These are phyloP conservation scores for Sycobia sp. DNA, from an alignment of 1,140 invertebrate genomes.

Conservation along the genomic window DNA sequence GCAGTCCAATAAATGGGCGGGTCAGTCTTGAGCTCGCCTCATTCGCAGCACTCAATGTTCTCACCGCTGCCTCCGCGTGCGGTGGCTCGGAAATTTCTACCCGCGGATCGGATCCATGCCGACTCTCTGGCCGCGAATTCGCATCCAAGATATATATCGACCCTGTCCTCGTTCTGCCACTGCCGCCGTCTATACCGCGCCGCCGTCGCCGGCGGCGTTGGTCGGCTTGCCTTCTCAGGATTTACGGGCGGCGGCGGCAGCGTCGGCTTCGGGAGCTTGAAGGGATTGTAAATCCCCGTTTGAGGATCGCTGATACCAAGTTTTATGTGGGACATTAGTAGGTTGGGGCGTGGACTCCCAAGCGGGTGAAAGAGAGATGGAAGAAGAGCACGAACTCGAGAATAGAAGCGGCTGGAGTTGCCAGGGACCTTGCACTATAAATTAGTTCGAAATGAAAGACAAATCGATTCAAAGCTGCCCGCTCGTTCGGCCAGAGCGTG, in stretches of 20 bases:
- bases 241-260: conserved; percentile 55
- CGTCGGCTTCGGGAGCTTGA: no score
- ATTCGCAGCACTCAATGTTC: no score
- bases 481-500: conserved; percentile 52
- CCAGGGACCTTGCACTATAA: conserved; percentile 53
- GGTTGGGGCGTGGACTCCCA: conserved; percentile 59
- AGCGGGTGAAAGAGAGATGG: no score
- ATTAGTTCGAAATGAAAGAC: conserved; percentile 64
- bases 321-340: conserved; percentile 64
- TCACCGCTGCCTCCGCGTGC: no score
- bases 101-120: no score
- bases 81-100: no score
- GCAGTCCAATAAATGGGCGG: no score
- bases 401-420: conserved; percentile 41
- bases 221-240: conserved; percentile 16
- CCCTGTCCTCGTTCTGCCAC: no score
- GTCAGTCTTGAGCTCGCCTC: no score
- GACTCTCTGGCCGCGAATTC: no score
- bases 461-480: conserved; percentile 62
- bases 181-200: no score
- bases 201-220: conserved; percentile 4
- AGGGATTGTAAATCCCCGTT: conserved; percentile 64
- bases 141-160: conserved; percentile 47
- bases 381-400: conserved; percentile 42
- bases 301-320: conserved; percentile 64